Conservation (phyloP, 2,888 invertebrate genomes). For the Nasonia oneida region DNA sequence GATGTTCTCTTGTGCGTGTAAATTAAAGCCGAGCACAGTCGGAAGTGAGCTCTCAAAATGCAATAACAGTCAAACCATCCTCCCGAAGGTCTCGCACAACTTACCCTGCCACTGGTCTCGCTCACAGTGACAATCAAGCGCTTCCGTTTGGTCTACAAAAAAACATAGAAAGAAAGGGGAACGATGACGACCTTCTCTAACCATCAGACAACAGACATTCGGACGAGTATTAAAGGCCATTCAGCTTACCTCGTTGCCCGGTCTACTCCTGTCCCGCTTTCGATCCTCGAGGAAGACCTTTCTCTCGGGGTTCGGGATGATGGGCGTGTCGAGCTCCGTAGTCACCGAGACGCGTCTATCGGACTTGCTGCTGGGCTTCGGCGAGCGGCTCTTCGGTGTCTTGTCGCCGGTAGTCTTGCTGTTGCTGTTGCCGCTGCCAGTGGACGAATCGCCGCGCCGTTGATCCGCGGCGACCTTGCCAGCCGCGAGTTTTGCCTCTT, state of each 20-base stretch:
- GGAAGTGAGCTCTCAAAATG: neutral
- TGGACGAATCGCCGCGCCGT: slow-evolving; percentile 36
- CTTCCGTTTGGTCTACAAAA: slow-evolving; percentile 50
- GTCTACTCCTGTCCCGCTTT: slow-evolving; percentile 71
- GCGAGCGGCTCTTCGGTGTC: slow-evolving; percentile 79
- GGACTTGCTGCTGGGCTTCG: slow-evolving; percentile 68
- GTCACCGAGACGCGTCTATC: slow-evolving; percentile 71
- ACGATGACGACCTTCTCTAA: slow-evolving; percentile 12
- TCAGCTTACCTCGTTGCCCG: slow-evolving; percentile 63
- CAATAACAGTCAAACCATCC: neutral
- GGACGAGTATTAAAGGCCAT: slow-evolving; percentile 38
- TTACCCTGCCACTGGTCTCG: slow-evolving; percentile 33
- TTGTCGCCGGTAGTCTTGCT: slow-evolving; percentile 70
- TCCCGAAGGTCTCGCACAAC: neutral
- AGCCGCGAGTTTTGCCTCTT: slow-evolving; percentile 73
- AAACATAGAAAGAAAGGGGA: slow-evolving; percentile 25
- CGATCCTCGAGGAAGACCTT: slow-evolving; percentile 76
- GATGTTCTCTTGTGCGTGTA: neutral
- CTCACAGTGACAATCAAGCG: slow-evolving; percentile 49
- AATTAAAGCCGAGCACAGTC: neutral
- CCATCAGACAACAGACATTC: neutral
- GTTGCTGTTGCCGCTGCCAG: slow-evolving; percentile 1
- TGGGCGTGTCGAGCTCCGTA: slow-evolving; percentile 69
- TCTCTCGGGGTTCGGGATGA: slow-evolving; percentile 72
- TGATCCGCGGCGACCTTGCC: slow-evolving; percentile 62